A percentile compares a stretch with the other conserved stretches of the same genome.
These are phyloP conservation scores for Euwallacea fornicatus DNA, from an alignment of 1,140 invertebrate genomes.

Conservation along the genomic window DNA sequence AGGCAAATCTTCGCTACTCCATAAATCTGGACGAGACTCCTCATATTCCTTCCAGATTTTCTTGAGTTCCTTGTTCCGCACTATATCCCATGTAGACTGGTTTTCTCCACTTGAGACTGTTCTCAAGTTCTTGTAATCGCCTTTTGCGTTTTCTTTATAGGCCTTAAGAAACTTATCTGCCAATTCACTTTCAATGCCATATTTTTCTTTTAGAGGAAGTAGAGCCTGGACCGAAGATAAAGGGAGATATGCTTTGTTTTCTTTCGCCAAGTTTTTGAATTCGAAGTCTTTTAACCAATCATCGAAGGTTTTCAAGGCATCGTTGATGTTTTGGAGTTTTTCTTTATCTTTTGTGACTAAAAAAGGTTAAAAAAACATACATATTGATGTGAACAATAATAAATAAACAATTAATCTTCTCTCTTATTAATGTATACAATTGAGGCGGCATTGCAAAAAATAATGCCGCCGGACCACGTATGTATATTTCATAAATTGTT, in stretches of 20 bases:
- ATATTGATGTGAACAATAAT: background rate
- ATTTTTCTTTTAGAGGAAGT: slow-evolving; percentile 49
- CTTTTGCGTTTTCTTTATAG: slow-evolving; percentile 58
- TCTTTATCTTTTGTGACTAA: slow-evolving; percentile 66
- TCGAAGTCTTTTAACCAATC: slow-evolving; percentile 67
- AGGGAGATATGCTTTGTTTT: slow-evolving; percentile 64
- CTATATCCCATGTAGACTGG: slow-evolving; percentile 65
- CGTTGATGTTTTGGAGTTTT: slow-evolving; percentile 67
- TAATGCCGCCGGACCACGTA: too few relatives aligned
- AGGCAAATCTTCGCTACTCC: slow-evolving; percentile 61
- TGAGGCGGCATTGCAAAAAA: too few relatives aligned
- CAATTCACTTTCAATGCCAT: slow-evolving; percentile 49
- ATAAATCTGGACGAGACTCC: slow-evolving; percentile 57
- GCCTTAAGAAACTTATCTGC: slow-evolving; percentile 57
- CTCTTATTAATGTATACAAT: too few relatives aligned
- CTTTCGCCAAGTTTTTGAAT: slow-evolving; percentile 59
- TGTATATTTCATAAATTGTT: background rate
- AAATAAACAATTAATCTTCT: too few relatives aligned
- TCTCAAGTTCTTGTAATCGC: slow-evolving; percentile 66
- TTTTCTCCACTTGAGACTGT: slow-evolving; percentile 59
- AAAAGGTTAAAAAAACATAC: slow-evolving; percentile 35
- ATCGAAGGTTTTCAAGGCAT: slow-evolving; percentile 64
- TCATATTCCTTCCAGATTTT: slow-evolving; percentile 60
- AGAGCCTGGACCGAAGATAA: slow-evolving; percentile 51
- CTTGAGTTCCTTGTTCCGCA: slow-evolving; percentile 61